Evolutionary conservation across 2,797 vertebrate species (phyloP).

Genomic region (Tokudaia tokunoshimensis): DNA sequence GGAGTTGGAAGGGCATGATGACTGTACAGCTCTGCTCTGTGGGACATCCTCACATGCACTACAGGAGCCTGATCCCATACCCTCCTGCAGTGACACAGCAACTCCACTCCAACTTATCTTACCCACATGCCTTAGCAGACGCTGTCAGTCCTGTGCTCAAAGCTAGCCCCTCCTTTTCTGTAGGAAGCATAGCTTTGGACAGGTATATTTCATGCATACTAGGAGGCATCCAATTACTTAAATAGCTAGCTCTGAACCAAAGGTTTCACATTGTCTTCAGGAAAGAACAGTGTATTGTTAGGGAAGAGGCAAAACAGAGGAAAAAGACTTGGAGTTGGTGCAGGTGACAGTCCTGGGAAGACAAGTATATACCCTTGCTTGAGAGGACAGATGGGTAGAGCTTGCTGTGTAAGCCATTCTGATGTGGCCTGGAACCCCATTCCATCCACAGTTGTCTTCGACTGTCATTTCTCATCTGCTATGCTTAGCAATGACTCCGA

Average conservation of each 20-base stretch:
- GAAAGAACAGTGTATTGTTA: background rate
- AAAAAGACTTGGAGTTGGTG: background rate
- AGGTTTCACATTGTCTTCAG: background rate
- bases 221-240: background rate
- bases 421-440: background rate
- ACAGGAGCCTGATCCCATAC: background rate
- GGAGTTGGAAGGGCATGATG: too few species aligned
- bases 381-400: background rate
- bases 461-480: background rate
- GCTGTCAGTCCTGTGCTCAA: background rate
- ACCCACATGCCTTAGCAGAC: background rate
- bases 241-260: background rate
- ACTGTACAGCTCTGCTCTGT: background rate
- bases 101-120: background rate
- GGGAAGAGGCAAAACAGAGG: background rate
- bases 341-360: too few species aligned
- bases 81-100: background rate
- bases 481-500: background rate
- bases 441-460: background rate
- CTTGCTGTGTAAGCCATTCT: background rate
- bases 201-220: background rate
- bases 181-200: background rate
- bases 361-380: background rate
- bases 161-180: background rate
- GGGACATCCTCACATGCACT: background rate